A percentile compares a stretch with the other conserved stretches of the same genome.
These are phyloP conservation scores for Salmo trutta DNA, from an alignment of 2,797 vertebrate species.

Conservation along the genomic window DNA sequence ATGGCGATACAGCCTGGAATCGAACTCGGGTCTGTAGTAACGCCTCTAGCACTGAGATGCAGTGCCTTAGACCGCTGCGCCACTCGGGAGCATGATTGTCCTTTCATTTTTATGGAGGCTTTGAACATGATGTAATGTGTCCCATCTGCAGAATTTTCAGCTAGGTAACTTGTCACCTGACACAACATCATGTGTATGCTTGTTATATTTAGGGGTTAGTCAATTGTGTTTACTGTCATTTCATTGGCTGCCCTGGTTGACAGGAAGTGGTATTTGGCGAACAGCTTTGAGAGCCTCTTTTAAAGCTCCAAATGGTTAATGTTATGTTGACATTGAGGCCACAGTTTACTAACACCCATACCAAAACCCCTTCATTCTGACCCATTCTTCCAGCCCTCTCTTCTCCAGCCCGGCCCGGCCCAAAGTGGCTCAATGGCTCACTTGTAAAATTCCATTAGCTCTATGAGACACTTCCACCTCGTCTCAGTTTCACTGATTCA, in stretches of 20 bases:
- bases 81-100: neutral
- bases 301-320: neutral
- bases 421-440: conserved; percentile 41
- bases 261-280: neutral
- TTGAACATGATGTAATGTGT: neutral
- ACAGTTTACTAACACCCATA: neutral
- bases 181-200: neutral
- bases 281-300: neutral
- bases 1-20: too few relatives aligned
- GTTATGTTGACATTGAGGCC: neutral
- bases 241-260: neutral
- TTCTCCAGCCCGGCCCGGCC: conserved; percentile 17
- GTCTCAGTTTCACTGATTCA: conserved; percentile 60
- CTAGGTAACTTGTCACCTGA: neutral
- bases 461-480: conserved; percentile 45
- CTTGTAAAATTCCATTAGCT: conserved; percentile 65
- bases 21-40: too few relatives aligned
- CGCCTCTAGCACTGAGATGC: too few relatives aligned
- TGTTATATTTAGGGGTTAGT: neutral
- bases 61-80: too few relatives aligned
- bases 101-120: neutral
- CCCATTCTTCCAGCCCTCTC: conserved; percentile 36
- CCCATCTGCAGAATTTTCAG: neutral
- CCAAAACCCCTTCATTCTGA: neutral
- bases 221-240: neutral